Evolutionary conservation across 2,888 invertebrate genomes (phyloP), one percentile per base, ranked within the genome.

Genomic region (Bombylius discolor): DNA sequence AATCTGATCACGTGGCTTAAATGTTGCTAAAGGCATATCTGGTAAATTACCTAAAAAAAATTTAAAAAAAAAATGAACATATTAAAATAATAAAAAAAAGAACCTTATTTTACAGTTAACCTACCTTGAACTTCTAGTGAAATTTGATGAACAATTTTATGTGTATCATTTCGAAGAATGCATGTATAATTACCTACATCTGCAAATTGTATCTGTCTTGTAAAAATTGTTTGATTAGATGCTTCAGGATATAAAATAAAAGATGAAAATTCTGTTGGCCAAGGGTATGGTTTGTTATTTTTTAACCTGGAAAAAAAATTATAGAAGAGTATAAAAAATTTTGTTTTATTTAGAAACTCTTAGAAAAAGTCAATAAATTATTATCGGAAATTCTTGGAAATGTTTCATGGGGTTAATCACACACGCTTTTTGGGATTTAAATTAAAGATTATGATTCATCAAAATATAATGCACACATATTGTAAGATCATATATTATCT

Each of bases 111-210:
- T 33, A 39, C 44, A 23, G 56, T 60, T 23, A 23, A 75, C 79
- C 79, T 69, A 87, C 87, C 85, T 67, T 84, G 77, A 56, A 87
- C 82, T 63, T 77, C 78, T 3, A 87, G 78, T 53, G 77, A 76
- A 61, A 85, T 81, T 53, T 81, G 81, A 67, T 85, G 85, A 47
- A 78, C 77, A 62, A 80, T 76, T 60, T 78, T 76, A 65, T 81
- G 79, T 1, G 85, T 84, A 65, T 86, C 86, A 70, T 87, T 87
- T 69, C 81, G 79, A 61, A 86, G 77, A 31, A 82, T 77, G 68
- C 87, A 88, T 50, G 84, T 84, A 73, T 87, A 88, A 72, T 83
- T 82, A 56, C 87, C 88, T 45, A 81, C 79, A 71, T 87, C 87
- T 7, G 79, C 78, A 51, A 78, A 76, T 45, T 79, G 77, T 34